Conservation (phyloP, 2,888 invertebrate genomes). For the Polymixis flavicincta region DNA sequence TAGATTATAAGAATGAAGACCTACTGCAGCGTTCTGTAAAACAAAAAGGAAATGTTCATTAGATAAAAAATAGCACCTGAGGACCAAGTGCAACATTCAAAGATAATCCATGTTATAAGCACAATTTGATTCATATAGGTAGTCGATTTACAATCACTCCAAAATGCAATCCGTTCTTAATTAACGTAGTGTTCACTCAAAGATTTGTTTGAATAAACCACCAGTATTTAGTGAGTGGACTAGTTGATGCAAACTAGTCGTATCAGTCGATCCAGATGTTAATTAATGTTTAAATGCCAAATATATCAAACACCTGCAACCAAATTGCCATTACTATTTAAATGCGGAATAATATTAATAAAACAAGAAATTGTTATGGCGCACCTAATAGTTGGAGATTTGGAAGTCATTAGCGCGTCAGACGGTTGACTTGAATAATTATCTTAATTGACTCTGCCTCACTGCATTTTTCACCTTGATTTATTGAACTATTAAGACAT, state of each 20-base stretch:
- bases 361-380: slow-evolving; percentile 30
- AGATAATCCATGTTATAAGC: slow-evolving; percentile 6
- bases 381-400: slow-evolving; percentile 42
- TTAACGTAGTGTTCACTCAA: slow-evolving; percentile 10
- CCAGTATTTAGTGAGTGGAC: slow-evolving; percentile 39
- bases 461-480: slow-evolving; percentile 53
- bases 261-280: slow-evolving; percentile 45
- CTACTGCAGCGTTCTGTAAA: slow-evolving; percentile 23
- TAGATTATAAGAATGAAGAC: slow-evolving; percentile 28
- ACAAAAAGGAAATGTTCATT: slow-evolving; percentile 2
- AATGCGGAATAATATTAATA: slow-evolving; percentile 41
- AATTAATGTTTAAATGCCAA: slow-evolving; percentile 45
- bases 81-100: slow-evolving; percentile 1
- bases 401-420: slow-evolving; percentile 52
- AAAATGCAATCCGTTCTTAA: slow-evolving; percentile 1
- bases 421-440: slow-evolving; percentile 41
- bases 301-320: slow-evolving; percentile 52
- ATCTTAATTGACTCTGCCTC: slow-evolving; percentile 46
- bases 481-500: slow-evolving; percentile 32
- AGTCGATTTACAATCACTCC: background rate
- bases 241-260: slow-evolving; percentile 32
- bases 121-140: slow-evolving; percentile 10
- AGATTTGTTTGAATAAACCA: too few species aligned
- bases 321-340: slow-evolving; percentile 40
- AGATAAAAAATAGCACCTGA: slow-evolving; percentile 7